Evolutionary conservation across 2,888 invertebrate genomes (phyloP).

Genomic region (Pocota personata): DNA sequence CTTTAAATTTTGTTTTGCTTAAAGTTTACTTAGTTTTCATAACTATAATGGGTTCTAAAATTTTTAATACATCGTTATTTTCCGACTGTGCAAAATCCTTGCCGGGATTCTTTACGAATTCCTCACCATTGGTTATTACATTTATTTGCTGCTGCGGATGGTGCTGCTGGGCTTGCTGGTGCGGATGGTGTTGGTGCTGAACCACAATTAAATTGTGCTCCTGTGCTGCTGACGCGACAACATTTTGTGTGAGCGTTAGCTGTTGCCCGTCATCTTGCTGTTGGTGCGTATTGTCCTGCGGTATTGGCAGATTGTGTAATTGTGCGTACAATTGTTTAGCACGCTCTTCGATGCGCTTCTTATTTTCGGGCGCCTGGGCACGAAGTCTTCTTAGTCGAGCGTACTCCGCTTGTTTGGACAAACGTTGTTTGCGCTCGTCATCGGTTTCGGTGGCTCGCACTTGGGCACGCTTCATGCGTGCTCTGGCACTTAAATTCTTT

Average conservation of each 20-base stretch:
- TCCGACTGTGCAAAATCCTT: constrained; percentile 79
- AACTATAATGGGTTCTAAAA: constrained; percentile 83
- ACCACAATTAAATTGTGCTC: constrained; percentile 55
- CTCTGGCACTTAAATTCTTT: constrained; percentile 81
- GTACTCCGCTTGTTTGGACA: constrained; percentile 82
- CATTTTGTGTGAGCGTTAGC: constrained; percentile 37
- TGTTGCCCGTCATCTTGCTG: constrained; percentile 76
- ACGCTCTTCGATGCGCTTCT: constrained; percentile 76
- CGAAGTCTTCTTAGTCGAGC: constrained; percentile 81
- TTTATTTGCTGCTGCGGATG: constrained; percentile 58
- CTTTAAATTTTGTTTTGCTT: constrained; percentile 40
- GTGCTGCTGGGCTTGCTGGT: constrained; percentile 46
- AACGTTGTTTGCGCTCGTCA: constrained; percentile 80
- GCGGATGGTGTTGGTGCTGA: constrained; percentile 58
- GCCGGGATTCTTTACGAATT: constrained; percentile 76
- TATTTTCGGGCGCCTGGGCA: constrained; percentile 79
- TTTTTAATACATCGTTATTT: constrained; percentile 82
- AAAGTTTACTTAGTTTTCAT: constrained; percentile 82
- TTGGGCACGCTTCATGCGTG: constrained; percentile 81
- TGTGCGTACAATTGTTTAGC: constrained; percentile 80
- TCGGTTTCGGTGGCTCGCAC: constrained; percentile 80
- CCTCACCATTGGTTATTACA: constrained; percentile 66
- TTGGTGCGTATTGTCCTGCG: constrained; percentile 67
- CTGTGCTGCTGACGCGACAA: constrained; percentile 32
- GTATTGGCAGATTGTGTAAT: constrained; percentile 74